Base-by-base conservation (phyloP, 2,888 invertebrate genomes). In the Oligia latruncula region DNA sequence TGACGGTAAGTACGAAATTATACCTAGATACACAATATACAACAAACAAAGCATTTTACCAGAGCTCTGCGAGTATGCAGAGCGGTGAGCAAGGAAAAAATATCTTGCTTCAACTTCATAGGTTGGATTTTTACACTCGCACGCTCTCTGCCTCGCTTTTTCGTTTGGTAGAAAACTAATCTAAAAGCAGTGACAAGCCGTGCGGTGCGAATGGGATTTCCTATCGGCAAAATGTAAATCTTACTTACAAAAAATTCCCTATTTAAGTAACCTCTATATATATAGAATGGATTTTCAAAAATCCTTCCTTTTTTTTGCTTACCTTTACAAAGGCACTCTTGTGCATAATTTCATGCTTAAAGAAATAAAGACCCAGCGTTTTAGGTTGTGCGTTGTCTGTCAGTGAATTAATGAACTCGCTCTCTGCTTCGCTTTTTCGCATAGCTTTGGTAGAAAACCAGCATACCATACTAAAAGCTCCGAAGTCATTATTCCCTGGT, bases 1-100 rank as follows among this genome's bases (percentile, higher is more conserved):
- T 98, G n/a, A 96, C 97, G 87, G 97, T 97, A 90, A 92, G 91
- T 71, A 76, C 40, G 49, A 70, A 5, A 23, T 23, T 17, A 49
- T 40, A n/a, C 5, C 23, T 58, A 29, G 29, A 29, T 29, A 9
- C 15, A 15, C 35, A 15, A 23, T 58, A 5, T 9, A 15, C 35
- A 15, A 23, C 4, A 23, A 55, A 35, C 8, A 52, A 55, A 15
- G 5, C 23, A n/a, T n/a, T 58, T 55, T 23, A 71, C 5, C 35
- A 35, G 29, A 49, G 29, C 29, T 29, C 29, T 49, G 20, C 20
- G 29, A 68, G 20, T 17, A 67, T 15, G 4, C 67, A 67, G n/a
- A 67, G n/a, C 17, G 11, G 46, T 49, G 46, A 20, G 11, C 11
- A 11, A 52, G 1, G 49, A 13, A 29, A 29, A 29, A 29, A 29